Evolutionary conservation across 2,888 invertebrate genomes (phyloP), one percentile per base, ranked within the genome.

Genomic region (Congeria kusceri): DNA sequence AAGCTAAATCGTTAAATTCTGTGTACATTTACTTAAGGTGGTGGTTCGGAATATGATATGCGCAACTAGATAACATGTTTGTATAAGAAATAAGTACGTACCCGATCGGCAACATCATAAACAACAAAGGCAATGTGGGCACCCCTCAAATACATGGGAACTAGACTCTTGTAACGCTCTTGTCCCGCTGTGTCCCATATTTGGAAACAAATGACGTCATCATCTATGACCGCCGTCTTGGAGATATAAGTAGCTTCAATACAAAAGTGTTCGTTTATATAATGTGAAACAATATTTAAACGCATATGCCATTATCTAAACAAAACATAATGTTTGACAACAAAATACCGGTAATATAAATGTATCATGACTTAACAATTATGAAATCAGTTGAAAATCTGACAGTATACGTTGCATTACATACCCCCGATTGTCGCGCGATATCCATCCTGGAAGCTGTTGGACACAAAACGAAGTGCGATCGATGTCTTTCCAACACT

Each of bases 151-250:
- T 86, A 90, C 83, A 86, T 86, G 1, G 89, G 90, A 59, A 89
- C 80, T n/a, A 90, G 71, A 27, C 87, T 81, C 53, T 80, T 73
- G 59, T 85, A 89, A 7, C 89, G 56, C 58, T 90, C 90, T 68
- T 87, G 87, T 3, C 89, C 89, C 0, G 89, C 89, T 3, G 89
- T 89, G 61, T 89, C 89, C 89, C 89, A 89, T 18, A 89, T 84
- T 65, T 89, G 87, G 59, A 87, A 86, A 15, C 80, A 76, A 13
- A 87, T 69, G 15, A 75, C 80, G 46, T 78, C 81, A 9, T 78
- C 83, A 15, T 80, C 75, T 28, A 88, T 66, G 0, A 81, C 66
- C 23, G 83, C 65, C 1, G 78, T 69, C 49, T 80, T 68, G 3
- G 76, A 76, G 18, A 81, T 74, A 71, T 76, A 87, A 69, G 83